Evolutionary conservation across 2,797 vertebrate species (phyloP), one percentile per base, ranked within the genome.

Genomic region (Centroberyx gerrardi): DNA sequence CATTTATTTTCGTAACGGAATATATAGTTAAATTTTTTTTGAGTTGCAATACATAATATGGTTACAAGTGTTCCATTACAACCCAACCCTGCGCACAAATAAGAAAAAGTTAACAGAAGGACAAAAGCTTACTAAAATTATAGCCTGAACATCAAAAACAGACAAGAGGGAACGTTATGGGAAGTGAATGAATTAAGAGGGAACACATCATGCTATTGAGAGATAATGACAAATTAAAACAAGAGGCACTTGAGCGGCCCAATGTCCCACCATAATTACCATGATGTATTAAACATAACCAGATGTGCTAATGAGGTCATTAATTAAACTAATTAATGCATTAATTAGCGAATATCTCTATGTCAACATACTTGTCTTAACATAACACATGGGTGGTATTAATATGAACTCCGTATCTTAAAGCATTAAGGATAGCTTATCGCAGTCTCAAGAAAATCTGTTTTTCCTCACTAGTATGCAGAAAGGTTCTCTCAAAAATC

Each of bases 231-330:
- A 60, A 81, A 80, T 61, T 65, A 59, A 78, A 67, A 77, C 29
- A 40, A 40, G 38, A 71, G 13, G n/a, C 51, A 15, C 58, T 70
- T n/a, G 6, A 58, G 68, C 40, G 28, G 62, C 65, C 59, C 44
- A 48, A 71, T 60, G 72, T 67, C 22, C 31, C 18, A 61, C 31
- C 60, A 66, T 22, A 22, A 22, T 22, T 22, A 22, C 22, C 22
- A 22, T 22, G 22, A 22, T 22, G 22, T 22, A 22, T 53, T 40
- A 31, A 62, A 69, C 48, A 74, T 2, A 77, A 74, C 14, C 61
- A 55, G 56, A 27, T 66, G 76, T 69, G 75, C 72, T 81, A 90
- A 90, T 86, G 63, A 78, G 75, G 54, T 5, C 22, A 88, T 85
- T 67, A 70, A 88, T 87, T 83, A 76, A 72, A 85, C 31, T 14